Conservation (phyloP, 2,113 vertebrate species). For the Cavia aperea region DNA sequence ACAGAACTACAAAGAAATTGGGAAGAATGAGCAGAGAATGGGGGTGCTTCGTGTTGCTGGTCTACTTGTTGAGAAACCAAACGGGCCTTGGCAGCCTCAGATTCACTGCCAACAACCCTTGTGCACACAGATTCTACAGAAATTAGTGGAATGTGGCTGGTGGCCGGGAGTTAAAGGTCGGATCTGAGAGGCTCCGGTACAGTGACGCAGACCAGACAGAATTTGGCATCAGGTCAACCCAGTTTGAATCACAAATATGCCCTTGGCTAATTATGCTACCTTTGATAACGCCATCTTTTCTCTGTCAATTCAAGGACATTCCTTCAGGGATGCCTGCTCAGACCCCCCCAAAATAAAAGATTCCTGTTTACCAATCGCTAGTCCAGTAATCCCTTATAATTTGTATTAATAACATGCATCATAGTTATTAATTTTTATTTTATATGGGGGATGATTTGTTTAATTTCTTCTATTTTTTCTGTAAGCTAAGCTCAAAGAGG, state of each 20-base stretch:
- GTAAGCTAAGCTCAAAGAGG: background rate
- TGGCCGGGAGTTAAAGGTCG: background rate
- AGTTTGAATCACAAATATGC: background rate
- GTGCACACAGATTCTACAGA: background rate
- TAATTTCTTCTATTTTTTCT: background rate
- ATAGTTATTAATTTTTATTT: background rate
- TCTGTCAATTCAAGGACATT: background rate
- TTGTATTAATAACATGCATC: background rate
- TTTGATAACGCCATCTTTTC: background rate
- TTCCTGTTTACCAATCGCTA: background rate
- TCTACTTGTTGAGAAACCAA: background rate
- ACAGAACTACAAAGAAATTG: constrained; percentile 5
- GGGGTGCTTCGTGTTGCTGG: background rate
- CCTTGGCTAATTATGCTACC: rapidly evolving
- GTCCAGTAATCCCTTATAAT: background rate
- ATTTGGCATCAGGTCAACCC: background rate
- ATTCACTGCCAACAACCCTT: background rate
- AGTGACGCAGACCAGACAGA: background rate
- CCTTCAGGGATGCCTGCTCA: background rate
- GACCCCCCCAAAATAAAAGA: background rate
- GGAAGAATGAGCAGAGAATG: background rate
- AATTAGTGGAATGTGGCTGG: background rate
- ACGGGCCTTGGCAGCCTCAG: background rate
- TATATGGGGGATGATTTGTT: background rate
- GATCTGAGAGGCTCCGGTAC: rapidly evolving